These are phyloP conservation scores for Sebastes itinus DNA, from an alignment of 2,797 vertebrate species.

Conservation along the genomic window DNA sequence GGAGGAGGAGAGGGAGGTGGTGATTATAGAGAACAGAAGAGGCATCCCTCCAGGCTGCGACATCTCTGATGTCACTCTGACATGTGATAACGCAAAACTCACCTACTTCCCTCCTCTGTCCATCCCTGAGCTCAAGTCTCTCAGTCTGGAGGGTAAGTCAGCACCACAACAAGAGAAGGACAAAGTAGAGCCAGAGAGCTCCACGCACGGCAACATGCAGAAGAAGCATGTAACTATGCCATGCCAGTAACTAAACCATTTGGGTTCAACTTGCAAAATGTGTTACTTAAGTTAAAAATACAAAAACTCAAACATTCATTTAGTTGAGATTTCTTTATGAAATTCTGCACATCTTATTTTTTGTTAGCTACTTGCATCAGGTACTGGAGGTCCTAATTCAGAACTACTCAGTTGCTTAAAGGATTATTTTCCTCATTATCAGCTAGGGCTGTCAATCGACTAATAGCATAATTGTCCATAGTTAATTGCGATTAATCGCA, in stretches of 20 bases:
- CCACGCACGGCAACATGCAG: not conserved
- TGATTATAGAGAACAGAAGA: slow-evolving; percentile 29
- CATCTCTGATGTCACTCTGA: slow-evolving; percentile 87
- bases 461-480: too few species aligned
- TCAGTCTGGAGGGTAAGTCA: slow-evolving; percentile 91
- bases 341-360: not conserved
- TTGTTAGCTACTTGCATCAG: not conserved
- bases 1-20: not conserved
- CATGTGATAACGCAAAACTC: slow-evolving; percentile 87
- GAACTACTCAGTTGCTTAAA: not conserved
- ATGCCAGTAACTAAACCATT: not conserved
- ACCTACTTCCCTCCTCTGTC: slow-evolving; percentile 87
- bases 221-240: too few species aligned
- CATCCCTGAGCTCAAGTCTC: slow-evolving; percentile 87
- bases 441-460: too few species aligned
- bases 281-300: not conserved
- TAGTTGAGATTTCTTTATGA: not conserved
- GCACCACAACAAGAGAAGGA: not conserved
- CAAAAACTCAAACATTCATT: not conserved
- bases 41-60: slow-evolving; percentile 87
- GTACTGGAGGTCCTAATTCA: too few species aligned
- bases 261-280: not conserved
- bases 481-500: too few species aligned
- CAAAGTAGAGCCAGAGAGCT: not conserved
- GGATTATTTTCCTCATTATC: too few species aligned